Evolutionary conservation across 1,140 invertebrate species (phyloP), one percentile per base, ranked within the genome.

Genomic region (Caenorhabditis inopinata): DNA sequence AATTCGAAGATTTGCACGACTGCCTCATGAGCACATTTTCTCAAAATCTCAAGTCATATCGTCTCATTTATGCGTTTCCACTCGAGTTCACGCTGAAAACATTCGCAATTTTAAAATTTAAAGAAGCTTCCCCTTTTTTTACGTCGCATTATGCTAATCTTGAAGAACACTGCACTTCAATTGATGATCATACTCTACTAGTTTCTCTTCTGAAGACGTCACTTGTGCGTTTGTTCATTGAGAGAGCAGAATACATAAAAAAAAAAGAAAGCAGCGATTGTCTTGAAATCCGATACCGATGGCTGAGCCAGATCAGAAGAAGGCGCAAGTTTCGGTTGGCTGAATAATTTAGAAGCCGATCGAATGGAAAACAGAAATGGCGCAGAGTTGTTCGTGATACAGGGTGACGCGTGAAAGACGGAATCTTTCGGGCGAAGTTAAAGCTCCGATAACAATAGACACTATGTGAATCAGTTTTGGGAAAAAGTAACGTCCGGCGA

Each of bases 201-300:
- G 29, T 38, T 38, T 35, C 32, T 42, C 38, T 42, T 42, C 58
- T 38, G 58, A 68, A 35, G 32, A 68, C 58, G 58, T 68, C 58
- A 68, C n/a, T 68, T 21, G 1, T 12, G 32, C 38, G 27, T 51
- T 58, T 58, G 51, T 32, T 58, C 32, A 68, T n/a, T 68, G 58
- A 68, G 38, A 68, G 58, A 9, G 16, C 58, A 68, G 58, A 68
- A n/a, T 23, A 68, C 58, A 68, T 68, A 32, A 32, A 68, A 25
- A 25, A 48, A n/a, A n/a, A n/a, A n/a, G n/a, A 21, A 48, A 48
- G 11, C 51, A 9, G 49, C 21, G 14, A 29, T 18, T 38, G 12
- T 21, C 5, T 68, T 68, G 58, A 68, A 68, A 68, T 68, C 21
- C 32, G 58, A 68, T 68, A 68, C 27, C 25, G 16, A 32, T 9